Conservation (phyloP, 2,113 vertebrate genomes). For the Pedionomus torquatus region DNA sequence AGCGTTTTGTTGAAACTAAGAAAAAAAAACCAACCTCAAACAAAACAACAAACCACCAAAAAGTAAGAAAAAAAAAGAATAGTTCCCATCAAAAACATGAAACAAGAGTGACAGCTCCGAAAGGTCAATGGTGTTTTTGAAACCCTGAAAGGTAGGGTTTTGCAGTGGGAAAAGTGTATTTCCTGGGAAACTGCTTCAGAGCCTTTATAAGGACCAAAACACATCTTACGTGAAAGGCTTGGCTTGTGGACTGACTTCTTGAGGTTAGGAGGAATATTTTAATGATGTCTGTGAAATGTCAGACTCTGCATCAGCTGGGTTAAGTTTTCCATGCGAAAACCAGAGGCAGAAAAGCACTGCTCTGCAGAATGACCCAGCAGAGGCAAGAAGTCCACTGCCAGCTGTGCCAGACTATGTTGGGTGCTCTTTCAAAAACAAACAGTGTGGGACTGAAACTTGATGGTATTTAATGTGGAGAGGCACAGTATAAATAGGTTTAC, state of each 20-base stretch:
- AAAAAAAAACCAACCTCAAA: neutral
- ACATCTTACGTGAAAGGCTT: neutral
- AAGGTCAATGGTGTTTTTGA: neutral
- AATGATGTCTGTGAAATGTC: neutral
- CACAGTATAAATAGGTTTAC: neutral
- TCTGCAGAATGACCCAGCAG: neutral
- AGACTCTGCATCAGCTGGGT: neutral
- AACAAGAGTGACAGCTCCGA: neutral
- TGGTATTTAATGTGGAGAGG: neutral
- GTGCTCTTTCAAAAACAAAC: neutral
- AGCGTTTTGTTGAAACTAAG: neutral
- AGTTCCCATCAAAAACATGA: neutral
- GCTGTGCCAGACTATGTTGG: rapidly evolving
- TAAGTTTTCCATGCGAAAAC: neutral
- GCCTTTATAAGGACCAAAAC: neutral
- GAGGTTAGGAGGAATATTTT: neutral
- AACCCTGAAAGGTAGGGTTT: neutral
- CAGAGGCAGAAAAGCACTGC: neutral
- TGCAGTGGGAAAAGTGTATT: neutral
- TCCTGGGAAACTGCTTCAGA: neutral
- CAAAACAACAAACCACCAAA: too few species aligned
- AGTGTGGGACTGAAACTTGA: neutral
- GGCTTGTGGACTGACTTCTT: neutral
- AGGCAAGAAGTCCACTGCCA: neutral
- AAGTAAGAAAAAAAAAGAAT: rapidly evolving